Conservation (phyloP, 2,797 vertebrate species). For the Acrocephalus scirpaceus region DNA sequence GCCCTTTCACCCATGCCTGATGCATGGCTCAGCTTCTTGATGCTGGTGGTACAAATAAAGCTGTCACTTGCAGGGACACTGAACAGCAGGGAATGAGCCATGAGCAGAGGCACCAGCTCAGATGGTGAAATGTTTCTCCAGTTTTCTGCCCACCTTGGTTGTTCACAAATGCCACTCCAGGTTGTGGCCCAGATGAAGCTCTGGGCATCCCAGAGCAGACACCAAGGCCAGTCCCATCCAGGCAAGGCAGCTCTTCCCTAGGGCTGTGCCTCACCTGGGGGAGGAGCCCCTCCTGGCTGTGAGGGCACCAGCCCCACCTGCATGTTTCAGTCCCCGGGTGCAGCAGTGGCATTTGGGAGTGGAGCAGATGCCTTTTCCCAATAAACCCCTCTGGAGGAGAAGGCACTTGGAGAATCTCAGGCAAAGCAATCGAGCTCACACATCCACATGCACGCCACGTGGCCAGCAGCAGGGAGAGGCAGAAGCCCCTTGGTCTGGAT, state of each 20-base stretch:
- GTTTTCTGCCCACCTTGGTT: not conserved
- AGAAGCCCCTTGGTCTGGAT: too few relatives aligned
- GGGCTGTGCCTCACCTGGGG: not conserved
- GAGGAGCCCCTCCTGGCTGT: not conserved
- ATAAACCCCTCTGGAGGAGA: too few relatives aligned
- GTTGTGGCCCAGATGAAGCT: not conserved
- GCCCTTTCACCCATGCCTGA: not conserved
- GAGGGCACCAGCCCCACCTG: not conserved
- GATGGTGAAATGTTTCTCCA: accelerated
- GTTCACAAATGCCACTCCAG: not conserved
- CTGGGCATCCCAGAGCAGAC: not conserved
- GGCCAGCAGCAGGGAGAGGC: too few relatives aligned
- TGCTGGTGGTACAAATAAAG: not conserved
- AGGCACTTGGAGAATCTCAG: too few relatives aligned
- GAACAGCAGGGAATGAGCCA: not conserved
- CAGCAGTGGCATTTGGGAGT: too few relatives aligned
- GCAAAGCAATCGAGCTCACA: too few relatives aligned
- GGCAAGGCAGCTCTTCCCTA: not conserved
- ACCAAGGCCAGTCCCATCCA: not conserved
- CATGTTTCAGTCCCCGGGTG: accelerated
- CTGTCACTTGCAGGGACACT: not conserved
- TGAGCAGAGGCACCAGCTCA: not conserved
- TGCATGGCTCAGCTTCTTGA: not conserved
- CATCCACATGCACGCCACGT: too few relatives aligned
- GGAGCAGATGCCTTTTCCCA: too few relatives aligned